phyloP scores from a whole-genome alignment of 1,140 invertebrate genomes.

The Diabrotica virgifera region DNA sequence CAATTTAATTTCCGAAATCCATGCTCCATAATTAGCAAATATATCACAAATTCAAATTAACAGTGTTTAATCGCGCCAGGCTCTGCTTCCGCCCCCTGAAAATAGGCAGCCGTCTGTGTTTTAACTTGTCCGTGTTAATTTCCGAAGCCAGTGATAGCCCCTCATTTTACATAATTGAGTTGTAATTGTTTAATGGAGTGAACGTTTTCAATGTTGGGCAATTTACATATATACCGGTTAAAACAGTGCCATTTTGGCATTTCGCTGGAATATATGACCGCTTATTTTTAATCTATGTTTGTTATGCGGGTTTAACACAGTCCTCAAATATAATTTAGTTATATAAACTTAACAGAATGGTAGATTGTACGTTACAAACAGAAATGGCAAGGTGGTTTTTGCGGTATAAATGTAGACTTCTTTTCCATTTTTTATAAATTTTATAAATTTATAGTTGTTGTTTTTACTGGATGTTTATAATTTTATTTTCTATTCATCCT shows the following conservation, averaged over 20 bases:
- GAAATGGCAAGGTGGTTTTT: too few species aligned
- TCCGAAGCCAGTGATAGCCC: constrained; percentile 41
- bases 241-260: constrained; percentile 5
- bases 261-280: neutral
- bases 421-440: too few species aligned
- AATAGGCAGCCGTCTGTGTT: constrained; percentile 34
- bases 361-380: too few species aligned
- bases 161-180: constrained; percentile 25
- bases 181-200: constrained; percentile 48
- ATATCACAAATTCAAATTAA: constrained; percentile 43
- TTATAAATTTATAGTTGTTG: too few species aligned
- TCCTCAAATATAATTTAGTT: too few species aligned
- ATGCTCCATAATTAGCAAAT: constrained; percentile 42
- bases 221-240: constrained; percentile 44
- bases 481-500: too few species aligned
- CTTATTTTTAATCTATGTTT: neutral
- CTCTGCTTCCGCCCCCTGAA: constrained; percentile 14
- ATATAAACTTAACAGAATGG: too few species aligned
- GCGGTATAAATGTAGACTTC: too few species aligned
- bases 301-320: too few species aligned
- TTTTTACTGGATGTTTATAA: too few species aligned
- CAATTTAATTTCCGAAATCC: constrained; percentile 41
- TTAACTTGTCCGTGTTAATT: constrained; percentile 47
- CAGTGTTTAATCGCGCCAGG: constrained; percentile 26
- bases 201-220: constrained; percentile 39